Base-by-base conservation (phyloP, 1,140 invertebrate genomes). In the Atta texana region DNA sequence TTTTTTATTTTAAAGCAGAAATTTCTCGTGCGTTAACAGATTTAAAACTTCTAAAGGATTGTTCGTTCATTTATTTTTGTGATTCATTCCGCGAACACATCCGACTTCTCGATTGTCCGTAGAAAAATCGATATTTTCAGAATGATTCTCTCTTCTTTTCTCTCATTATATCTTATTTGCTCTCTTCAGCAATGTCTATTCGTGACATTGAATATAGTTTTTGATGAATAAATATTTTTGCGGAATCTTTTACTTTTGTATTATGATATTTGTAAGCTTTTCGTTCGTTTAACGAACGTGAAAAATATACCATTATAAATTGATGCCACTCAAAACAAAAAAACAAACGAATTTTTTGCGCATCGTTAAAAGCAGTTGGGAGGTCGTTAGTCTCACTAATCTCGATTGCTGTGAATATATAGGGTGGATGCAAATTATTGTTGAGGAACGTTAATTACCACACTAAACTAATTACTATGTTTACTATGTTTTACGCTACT, bases 1-100 rank as follows among this genome's bases (percentile, higher is more conserved):
- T 64, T 57, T 63, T 71, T 86, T 72, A 66, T 81, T 64, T 86
- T 44, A 44, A 34, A 63, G n/a, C 51, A 84, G 51, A 24, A 69
- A 12, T 85, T 64, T 85, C 55, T 71, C 16, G 28, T 57, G 31
- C 10, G 64, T 44, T 85, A 68, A 85, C 21, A 49, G 44, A 55
- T 53, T 24, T 16, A 28, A 31, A 53, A 61, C 61, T 84, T 86
- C 63, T 51, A n/a, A 34, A 71, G 6, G 16, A 21, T 61, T 16
- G 69, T 24, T 78, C 51, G 39, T 66, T 84, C 34, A n/a, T 66
- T 84, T 84, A 72, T 74, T 87, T 87, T 87, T 16, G 28, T 34
- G 8, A 72, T 57, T 71, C 78, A 84, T 74, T 66, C 28, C 14
- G 44, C 8, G 14, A 68, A 71, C 28, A 31, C 24, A 53, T 51